A percentile compares a stretch with the other conserved stretches of the same genome.
These are phyloP conservation scores for Capromys pilorides DNA, from an alignment of 2,797 vertebrate species.

Conservation along the genomic window DNA sequence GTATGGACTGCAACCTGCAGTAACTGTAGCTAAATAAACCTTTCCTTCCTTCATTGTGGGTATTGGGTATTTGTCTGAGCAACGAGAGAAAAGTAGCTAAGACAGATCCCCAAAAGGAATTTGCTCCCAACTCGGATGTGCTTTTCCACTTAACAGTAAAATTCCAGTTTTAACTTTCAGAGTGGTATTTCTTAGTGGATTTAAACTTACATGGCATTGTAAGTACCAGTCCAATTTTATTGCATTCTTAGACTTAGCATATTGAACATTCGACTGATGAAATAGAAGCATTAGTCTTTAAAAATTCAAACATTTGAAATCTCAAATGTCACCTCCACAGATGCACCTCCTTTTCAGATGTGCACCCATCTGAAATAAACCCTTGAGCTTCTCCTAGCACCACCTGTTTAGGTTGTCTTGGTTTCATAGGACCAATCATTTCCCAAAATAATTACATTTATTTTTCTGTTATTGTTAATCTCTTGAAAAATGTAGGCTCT, in stretches of 20 bases:
- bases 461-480: background rate
- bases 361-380: background rate
- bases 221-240: background rate
- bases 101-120: background rate
- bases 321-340: background rate
- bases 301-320: background rate
- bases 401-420: background rate
- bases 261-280: background rate
- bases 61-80: too few relatives aligned
- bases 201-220: background rate
- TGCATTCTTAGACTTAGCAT: background rate
- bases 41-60: too few relatives aligned
- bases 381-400: background rate
- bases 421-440: background rate
- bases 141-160: background rate
- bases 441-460: background rate
- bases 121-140: background rate
- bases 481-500: background rate
- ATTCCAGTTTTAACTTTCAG: background rate
- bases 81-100: too few relatives aligned
- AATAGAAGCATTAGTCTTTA: background rate
- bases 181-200: background rate
- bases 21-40: too few relatives aligned
- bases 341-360: too few relatives aligned
- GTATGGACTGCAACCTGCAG: too few relatives aligned